These are phyloP conservation scores for Malurus leucopterus DNA, from an alignment of 2,797 vertebrate genomes.

Conservation along the genomic window DNA sequence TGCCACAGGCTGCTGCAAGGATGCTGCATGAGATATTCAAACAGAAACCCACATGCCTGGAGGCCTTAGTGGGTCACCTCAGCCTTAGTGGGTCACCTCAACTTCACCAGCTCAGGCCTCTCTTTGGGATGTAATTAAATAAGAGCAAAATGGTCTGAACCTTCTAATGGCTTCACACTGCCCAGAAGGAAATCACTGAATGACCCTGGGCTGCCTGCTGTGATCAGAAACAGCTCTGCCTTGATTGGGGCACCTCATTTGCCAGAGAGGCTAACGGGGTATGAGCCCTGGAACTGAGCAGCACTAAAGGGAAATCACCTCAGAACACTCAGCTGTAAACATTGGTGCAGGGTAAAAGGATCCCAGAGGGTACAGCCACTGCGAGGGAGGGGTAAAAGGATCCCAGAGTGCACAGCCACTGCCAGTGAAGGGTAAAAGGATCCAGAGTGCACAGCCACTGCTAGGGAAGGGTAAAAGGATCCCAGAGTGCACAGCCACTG, in stretches of 20 bases:
- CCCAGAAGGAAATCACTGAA: conserved; percentile 21
- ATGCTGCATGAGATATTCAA: conserved; percentile 46
- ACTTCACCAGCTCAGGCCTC: background rate
- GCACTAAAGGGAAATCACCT: background rate
- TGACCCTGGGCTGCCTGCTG: background rate
- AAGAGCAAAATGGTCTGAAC: conserved; percentile 14
- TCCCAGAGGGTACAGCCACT: background rate
- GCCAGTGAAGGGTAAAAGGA: too few relatives aligned
- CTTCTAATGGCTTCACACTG: background rate
- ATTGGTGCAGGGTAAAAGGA: background rate
- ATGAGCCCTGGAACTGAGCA: background rate
- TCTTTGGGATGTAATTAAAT: conserved; percentile 49
- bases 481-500: too few relatives aligned
- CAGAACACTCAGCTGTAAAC: background rate
- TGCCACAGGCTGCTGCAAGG: background rate
- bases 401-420: too few relatives aligned
- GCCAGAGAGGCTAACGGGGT: background rate
- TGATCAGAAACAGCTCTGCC: conserved; percentile 6
- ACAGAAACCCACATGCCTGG: conserved; percentile 16
- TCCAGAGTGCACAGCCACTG: too few relatives aligned
- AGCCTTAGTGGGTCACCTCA: conserved; percentile 33
- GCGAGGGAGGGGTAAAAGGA: too few relatives aligned
- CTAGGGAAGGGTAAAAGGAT: too few relatives aligned
- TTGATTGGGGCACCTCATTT: conserved; percentile 2
- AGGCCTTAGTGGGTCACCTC: conserved; percentile 38